These are phyloP conservation scores for Nebria ingens DNA, from an alignment of 1,140 invertebrate genomes.

Conservation along the genomic window DNA sequence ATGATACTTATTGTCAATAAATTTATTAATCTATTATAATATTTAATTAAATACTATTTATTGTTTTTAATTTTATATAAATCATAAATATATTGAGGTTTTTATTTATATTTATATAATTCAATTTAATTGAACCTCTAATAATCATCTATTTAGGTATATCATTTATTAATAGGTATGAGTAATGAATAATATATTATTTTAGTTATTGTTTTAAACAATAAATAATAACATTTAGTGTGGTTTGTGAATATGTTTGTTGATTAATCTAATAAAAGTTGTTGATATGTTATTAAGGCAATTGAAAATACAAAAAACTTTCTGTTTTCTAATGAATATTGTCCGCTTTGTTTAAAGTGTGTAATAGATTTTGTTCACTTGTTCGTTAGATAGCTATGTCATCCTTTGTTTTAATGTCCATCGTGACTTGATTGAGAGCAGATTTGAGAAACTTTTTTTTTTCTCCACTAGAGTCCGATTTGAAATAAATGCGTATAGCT, in stretches of 20 bases:
- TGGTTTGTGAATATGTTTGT: too few species aligned
- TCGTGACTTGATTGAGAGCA: slow-evolving; percentile 3
- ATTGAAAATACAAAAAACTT: too few species aligned
- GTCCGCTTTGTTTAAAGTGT: background rate
- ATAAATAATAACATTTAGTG: too few species aligned
- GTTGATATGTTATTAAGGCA: too few species aligned
- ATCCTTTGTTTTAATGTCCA: background rate
- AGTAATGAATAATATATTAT: background rate
- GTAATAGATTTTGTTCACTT: background rate
- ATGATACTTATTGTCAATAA: background rate
- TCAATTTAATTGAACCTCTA: background rate
- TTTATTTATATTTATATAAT: background rate
- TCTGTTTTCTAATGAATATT: background rate
- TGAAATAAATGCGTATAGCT: background rate
- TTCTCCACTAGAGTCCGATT: background rate
- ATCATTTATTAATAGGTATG: background rate
- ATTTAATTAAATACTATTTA: background rate
- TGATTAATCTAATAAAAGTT: too few species aligned
- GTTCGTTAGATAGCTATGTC: slow-evolving; percentile 2
- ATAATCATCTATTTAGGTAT: too few species aligned
- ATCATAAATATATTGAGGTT: background rate
- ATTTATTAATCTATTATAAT: background rate
- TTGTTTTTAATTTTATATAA: background rate
- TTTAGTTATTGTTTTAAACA: too few species aligned
- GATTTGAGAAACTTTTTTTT: background rate